These are phyloP conservation scores for Xylota segnis DNA, from an alignment of 2,888 invertebrate genomes.

Conservation along the genomic window DNA sequence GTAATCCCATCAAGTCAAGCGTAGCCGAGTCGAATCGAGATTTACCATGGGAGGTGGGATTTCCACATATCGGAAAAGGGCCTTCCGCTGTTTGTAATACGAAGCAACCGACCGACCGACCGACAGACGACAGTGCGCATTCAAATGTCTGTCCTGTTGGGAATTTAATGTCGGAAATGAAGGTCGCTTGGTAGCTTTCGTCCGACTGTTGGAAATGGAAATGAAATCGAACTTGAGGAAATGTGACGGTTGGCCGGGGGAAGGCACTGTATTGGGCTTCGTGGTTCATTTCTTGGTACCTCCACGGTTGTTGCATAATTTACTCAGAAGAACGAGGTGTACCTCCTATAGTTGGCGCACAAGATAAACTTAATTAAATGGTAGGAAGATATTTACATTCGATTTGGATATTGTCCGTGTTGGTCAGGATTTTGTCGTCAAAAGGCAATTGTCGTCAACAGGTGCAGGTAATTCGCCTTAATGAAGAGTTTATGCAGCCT, in stretches of 20 bases:
- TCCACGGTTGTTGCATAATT: too few species aligned
- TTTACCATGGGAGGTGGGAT: constrained; percentile 42
- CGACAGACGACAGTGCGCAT: too few species aligned
- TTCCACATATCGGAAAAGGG: constrained; percentile 54
- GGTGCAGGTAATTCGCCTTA: too few species aligned
- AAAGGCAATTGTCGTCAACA: too few species aligned
- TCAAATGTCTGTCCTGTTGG: constrained; percentile 46
- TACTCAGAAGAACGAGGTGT: too few species aligned
- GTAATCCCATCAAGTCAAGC: constrained; percentile 66
- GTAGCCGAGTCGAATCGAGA: constrained; percentile 38
- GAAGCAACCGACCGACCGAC: not conserved
- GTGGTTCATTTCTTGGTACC: not conserved
- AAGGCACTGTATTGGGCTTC: constrained; percentile 25
- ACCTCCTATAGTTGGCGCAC: too few species aligned
- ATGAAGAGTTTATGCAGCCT: too few species aligned
- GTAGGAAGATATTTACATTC: too few species aligned
- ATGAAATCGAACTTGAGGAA: constrained; percentile 36
- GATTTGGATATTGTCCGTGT: too few species aligned
- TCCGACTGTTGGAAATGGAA: constrained; percentile 7
- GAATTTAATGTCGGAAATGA: constrained; percentile 35
- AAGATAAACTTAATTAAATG: too few species aligned
- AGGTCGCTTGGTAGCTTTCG: constrained; percentile 32
- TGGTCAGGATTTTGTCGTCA: too few species aligned
- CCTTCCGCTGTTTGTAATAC: constrained; percentile 38
- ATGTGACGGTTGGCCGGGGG: constrained; percentile 10